phyloP scores from a whole-genome alignment of 1,140 invertebrate species.

The Ceratina calcarata region DNA sequence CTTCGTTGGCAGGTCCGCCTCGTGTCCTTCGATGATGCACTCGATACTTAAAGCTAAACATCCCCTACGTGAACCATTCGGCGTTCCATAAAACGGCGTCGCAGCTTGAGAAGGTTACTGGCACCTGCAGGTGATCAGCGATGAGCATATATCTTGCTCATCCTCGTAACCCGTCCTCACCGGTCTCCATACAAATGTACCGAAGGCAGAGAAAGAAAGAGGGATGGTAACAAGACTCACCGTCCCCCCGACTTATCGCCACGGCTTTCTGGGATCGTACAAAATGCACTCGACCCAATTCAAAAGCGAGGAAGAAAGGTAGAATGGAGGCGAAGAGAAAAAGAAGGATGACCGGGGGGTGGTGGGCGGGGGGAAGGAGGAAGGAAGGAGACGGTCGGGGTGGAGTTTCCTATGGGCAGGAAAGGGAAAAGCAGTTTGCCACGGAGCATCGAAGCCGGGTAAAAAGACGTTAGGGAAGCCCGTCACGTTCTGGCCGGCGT shows the following conservation, averaged over 20 bases:
- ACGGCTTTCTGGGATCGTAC: conserved; percentile 37
- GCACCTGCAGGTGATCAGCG: too few species aligned
- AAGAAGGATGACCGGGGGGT: conserved; percentile 2
- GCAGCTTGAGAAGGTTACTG: too few species aligned
- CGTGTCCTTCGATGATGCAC: too few species aligned
- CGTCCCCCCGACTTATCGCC: conserved; percentile 34
- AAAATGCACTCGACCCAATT: conserved; percentile 50
- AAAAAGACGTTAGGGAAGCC: conserved; percentile 54
- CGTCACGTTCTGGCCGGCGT: conserved; percentile 57
- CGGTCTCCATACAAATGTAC: conserved; percentile 36
- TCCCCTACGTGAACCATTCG: too few species aligned
- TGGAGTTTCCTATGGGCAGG: conserved; percentile 14
- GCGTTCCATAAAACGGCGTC: too few species aligned
- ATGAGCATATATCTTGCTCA: background rate
- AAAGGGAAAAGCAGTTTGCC: conserved; percentile 49
- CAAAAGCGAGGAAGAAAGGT: conserved; percentile 25
- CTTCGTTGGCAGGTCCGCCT: too few species aligned
- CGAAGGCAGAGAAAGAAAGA: conserved; percentile 46
- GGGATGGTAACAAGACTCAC: conserved; percentile 34
- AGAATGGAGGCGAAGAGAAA: conserved; percentile 21
- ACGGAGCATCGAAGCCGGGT: conserved; percentile 32
- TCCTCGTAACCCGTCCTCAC: background rate
- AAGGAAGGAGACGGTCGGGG: background rate
- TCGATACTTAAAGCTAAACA: too few species aligned
- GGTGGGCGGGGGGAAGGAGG: too few species aligned